Evolutionary conservation across 2,797 vertebrate genomes (phyloP).

Genomic region (Syndactyla subalaris): DNA sequence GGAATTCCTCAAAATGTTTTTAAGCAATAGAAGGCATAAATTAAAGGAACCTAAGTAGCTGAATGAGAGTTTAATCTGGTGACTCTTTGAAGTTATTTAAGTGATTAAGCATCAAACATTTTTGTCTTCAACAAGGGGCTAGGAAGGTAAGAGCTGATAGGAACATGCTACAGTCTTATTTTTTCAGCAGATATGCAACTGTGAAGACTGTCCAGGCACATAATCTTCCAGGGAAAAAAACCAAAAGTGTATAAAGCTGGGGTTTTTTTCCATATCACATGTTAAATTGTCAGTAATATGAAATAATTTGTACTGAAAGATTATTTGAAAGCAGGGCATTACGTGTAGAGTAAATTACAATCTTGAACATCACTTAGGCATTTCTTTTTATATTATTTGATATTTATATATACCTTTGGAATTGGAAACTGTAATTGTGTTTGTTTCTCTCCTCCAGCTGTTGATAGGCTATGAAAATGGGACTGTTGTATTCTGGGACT

Average conservation of each 20-base stretch:
- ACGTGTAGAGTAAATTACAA: not conserved
- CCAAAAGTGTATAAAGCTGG: not conserved
- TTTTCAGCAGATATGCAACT: not conserved
- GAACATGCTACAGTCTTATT: not conserved
- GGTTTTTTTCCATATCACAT: not conserved
- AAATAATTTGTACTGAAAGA: not conserved
- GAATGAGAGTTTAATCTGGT: not conserved
- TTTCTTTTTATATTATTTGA: not conserved
- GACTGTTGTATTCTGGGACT: slow-evolving; percentile 95
- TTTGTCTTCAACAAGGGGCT: not conserved
- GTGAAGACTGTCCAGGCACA: not conserved
- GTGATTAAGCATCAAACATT: not conserved
- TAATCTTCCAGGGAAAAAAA: not conserved
- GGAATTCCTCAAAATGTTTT: not conserved
- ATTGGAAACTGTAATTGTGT: not conserved
- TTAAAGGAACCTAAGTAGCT: not conserved
- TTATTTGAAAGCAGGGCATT: not conserved
- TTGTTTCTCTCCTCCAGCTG: slow-evolving; percentile 78
- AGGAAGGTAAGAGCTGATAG: not conserved
- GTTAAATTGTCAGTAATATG: not conserved
- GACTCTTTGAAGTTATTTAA: not conserved
- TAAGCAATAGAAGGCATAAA: not conserved
- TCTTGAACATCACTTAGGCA: not conserved
- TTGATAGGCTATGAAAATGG: slow-evolving; percentile 97
- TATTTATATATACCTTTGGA: not conserved